phyloP scores from a whole-genome alignment of 2,113 vertebrate genomes.

The Ctenomys sociabilis region DNA sequence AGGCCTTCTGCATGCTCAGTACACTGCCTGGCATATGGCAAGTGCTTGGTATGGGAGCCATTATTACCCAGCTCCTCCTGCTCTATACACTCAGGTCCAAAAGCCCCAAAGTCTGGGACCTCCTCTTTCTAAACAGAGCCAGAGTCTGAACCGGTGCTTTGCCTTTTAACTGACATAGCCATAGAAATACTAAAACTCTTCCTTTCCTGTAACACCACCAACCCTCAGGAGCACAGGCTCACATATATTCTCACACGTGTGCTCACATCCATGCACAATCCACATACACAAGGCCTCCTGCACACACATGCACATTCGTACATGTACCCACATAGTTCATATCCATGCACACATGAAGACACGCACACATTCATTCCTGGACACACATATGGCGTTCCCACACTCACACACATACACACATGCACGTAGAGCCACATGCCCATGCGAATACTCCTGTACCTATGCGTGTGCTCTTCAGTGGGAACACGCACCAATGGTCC shows the following conservation, averaged over 20 bases:
- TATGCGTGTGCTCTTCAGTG: no score
- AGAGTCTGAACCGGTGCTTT: neutral
- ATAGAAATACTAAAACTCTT: neutral
- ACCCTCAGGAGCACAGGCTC: accelerated
- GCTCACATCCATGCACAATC: neutral
- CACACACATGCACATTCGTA: neutral
- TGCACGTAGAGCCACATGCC: no score
- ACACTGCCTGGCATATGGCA: accelerated
- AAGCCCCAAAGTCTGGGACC: neutral
- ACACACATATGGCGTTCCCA: neutral
- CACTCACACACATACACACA: neutral
- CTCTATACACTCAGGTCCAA: neutral
- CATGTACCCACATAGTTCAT: accelerated
- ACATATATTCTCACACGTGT: neutral
- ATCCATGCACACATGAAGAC: neutral
- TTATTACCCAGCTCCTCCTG: neutral
- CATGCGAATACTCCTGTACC: neutral
- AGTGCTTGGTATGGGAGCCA: neutral
- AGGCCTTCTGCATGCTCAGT: neutral
- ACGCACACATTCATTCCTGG: neutral
- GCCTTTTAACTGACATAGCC: neutral
- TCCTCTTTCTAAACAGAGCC: neutral
- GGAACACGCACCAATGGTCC: neutral
- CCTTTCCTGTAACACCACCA: neutral
- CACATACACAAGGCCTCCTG: neutral